Evolutionary conservation across 2,113 vertebrate species (phyloP), one percentile per base, ranked within the genome.

Genomic region (Hydrolagus affinis): DNA sequence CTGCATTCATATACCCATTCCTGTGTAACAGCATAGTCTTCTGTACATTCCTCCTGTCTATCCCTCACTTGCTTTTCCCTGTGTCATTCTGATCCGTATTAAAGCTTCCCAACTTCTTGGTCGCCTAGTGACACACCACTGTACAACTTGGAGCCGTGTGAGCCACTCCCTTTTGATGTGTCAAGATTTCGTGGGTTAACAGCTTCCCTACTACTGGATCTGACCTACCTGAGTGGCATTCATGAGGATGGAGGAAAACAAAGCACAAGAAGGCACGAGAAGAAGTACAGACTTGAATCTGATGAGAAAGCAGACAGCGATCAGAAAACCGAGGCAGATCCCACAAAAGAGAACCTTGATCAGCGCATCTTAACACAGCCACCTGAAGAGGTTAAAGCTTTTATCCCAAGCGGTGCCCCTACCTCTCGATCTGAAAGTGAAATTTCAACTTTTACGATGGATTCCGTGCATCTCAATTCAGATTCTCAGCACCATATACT

Each of bases 81-180:
- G 90, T 94, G 93, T 96, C 92, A 90, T 95, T 95, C 93, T 94
- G 91, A 90, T 95, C 93, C 93, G 95, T 92, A 97, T 96, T 97
- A 96, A 99, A 98, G 96, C 97, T 99, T 98, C 97, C 96, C 96
- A 97, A 97, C 96, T 98, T 99, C 98, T 94, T 98, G 96, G 96
- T 99, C 97, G 90, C 96, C 98, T 97, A 99, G 98, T 96, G 98
- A 99, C 94, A 99, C 98, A 85, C 98, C 98, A 0, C 73, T 99
- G 86, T 98, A 98, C 94, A 99, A 99, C 92, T 93, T 99, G 97
- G 98, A 99, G 85, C 96, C 98, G 70, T 98, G 97, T 9, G 98
- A 99, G 90, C 96, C 98, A 0, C 93, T 97, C 92, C 95, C 96
- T 60, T 99, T 99, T 70, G 98, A 99, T 11, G 96, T 98, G 88